Base-by-base conservation (phyloP, 2,888 invertebrate species). In the Drosophila diplacantha region DNA sequence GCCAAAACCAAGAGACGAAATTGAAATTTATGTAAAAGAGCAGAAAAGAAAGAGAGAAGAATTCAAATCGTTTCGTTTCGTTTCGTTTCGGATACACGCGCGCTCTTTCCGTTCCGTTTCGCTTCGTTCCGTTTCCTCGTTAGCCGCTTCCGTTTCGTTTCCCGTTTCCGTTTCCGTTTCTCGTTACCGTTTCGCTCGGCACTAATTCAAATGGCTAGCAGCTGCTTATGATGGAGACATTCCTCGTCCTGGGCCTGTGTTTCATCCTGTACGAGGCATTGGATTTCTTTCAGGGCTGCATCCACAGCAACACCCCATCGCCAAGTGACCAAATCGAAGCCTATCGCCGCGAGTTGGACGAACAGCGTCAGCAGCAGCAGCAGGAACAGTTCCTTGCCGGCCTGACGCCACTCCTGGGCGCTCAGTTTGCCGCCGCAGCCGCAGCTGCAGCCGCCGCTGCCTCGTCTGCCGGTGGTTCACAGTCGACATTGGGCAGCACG, bases 261-360 rank as follows among this genome's bases (percentile, higher is more conserved):
- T 90, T 92, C 87, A 89, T 92, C 85, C 91, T 92, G 84, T 92
- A 92, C 87, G 92, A 92, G 89, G 90, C 92, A 85, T 91, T 92
- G 87, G 92, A 92, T 86, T 89, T 92, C 85, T 90, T 92, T 85
- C 90, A 91, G 87, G 90, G 90, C 86, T 87, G 88, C 87, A 84
- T 87, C 61, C 87, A 85, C 83, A 88, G 85, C 76, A 85, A 85
- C 73, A 86, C 82, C 61, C 86, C 87, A 53, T 78, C 84, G 60
- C 79, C 87, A 59, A 87, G 85, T 73, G 86, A 87, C 63, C 87
- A 87, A 70, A 87, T 87, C 59, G 88, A 87, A 69, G 87, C 87
- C 41, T 87, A 87, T 73, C 87, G 86, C 67, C 88, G 88, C 53
- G 88, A 87, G 76, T 80, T 87, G 64, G 86, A 86, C 74, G 86